phyloP scores from a whole-genome alignment of 2,888 invertebrate species.

The Portevinia maculata region DNA sequence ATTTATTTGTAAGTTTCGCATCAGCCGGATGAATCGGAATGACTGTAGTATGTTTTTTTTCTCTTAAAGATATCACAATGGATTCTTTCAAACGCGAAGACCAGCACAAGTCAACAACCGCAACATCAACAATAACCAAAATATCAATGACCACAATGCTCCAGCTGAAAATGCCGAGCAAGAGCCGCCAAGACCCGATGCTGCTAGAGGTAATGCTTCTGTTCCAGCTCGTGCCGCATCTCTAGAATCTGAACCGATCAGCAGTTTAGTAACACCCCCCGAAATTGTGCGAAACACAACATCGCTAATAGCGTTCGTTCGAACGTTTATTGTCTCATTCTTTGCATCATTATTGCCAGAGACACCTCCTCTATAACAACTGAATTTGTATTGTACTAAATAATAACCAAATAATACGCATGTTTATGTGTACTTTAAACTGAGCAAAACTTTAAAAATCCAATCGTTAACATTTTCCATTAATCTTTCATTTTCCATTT shows the following conservation, averaged over 20 bases:
- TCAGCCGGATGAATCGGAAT: constrained; percentile 29
- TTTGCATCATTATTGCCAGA: constrained; percentile 97
- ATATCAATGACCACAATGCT: constrained; percentile 79
- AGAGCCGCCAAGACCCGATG: constrained; percentile 19
- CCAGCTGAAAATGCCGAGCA: constrained; percentile 57
- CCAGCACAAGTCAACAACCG: constrained; percentile 79
- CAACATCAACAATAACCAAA: constrained; percentile 81
- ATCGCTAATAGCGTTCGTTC: constrained; percentile 89
- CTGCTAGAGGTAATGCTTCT: constrained; percentile 68
- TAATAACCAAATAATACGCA: constrained; percentile 45
- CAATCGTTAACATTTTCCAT: constrained; percentile 20
- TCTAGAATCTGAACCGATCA: constrained; percentile 66
- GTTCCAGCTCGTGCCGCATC: constrained; percentile 75
- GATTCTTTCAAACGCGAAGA: constrained; percentile 86
- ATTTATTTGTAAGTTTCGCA: constrained; percentile 89
- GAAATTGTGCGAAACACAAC: constrained; percentile 84
- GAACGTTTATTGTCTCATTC: constrained; percentile 96
- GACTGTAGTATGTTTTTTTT: constrained; percentile 29
- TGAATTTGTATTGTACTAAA: constrained; percentile 55
- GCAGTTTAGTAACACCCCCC: constrained; percentile 63
- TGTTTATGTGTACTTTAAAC: constrained; percentile 30
- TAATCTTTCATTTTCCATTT: background rate
- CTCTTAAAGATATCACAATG: constrained; percentile 87
- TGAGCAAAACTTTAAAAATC: constrained; percentile 20
- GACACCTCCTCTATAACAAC: constrained; percentile 85